Base-by-base conservation (phyloP, 2,113 vertebrate genomes). In the Sisor rabdophorus region DNA sequence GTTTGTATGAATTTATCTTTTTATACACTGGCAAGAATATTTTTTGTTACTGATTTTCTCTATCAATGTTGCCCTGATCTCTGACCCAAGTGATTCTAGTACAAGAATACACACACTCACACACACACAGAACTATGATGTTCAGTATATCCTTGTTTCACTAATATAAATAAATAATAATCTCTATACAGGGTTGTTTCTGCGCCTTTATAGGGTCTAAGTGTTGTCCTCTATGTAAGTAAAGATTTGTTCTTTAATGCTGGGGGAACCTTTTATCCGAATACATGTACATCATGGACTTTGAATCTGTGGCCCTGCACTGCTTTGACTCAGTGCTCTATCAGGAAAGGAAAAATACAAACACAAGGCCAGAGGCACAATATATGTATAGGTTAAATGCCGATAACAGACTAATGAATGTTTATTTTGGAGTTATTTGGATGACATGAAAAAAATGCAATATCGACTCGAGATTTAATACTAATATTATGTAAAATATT, bases 391-490 rank as follows among this genome's bases (percentile, higher is more conserved):
- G 40, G 32, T 40, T 58, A 53, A 56, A 75, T 53, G 48, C 59
- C 19, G 50, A 74, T 60, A 63, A 47, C 58, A 63, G 47, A 63
- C 30, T 28, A 52, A 32, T 74, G 28, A 50, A 68, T 68, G 63
- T 68, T 68, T 76, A 76, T 76, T 76, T 76, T 76, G 26, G 63
- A 67, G 32, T 48, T 76, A 56, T 68, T 48, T 48, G 59, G 30
- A 63, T 11, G 47, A 36, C 11, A 47, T 13, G n/a, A 22, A 17
- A 54, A 53, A 63, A 75, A 59, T 30, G 71, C 54, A 73, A 73
- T 56, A 73, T 36, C 47, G 47, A 69, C 24, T 47, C 24, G 28
- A 73, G 36, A 61, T 63, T 64, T 52, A 75, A 48, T 58, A 76
- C 36, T 24, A 68, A 24, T 76, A 76, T 68, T 68, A 68, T 47